A percentile compares a stretch with the other conserved stretches of the same genome.
Evolutionary conservation across 2,113 vertebrate genomes (phyloP).

Genomic region (Misgurnus mizolepis): DNA sequence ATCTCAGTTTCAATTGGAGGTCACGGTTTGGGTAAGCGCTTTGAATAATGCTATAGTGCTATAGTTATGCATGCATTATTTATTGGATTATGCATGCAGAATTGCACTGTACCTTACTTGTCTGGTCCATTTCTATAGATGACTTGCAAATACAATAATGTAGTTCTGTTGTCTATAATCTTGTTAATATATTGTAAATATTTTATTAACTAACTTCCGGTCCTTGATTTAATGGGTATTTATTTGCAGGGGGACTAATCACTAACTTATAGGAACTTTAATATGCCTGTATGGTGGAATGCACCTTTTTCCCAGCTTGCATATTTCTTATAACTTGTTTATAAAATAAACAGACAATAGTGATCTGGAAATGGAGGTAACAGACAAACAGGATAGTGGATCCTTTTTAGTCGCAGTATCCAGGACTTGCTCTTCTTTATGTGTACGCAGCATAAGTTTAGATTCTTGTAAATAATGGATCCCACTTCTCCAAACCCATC

Average conservation of each 20-base stretch:
- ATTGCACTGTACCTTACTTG: slow-evolving; percentile 49
- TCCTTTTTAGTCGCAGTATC: neutral
- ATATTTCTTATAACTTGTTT: slow-evolving; percentile 13
- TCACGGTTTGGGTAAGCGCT: slow-evolving; percentile 93
- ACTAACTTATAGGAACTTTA: slow-evolving; percentile 74
- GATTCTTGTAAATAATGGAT: neutral
- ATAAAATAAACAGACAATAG: neutral
- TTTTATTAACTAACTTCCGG: slow-evolving; percentile 20
- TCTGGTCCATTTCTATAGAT: neutral
- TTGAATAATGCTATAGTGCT: slow-evolving; percentile 50
- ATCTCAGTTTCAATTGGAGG: slow-evolving; percentile 94
- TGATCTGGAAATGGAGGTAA: slow-evolving; percentile 43
- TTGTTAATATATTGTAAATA: neutral
- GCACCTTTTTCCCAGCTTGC: slow-evolving; percentile 1
- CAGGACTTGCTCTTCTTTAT: neutral
- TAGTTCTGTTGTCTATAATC: too few species aligned
- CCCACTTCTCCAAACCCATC: neutral
- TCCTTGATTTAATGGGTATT: slow-evolving; percentile 7
- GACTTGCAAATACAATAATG: neutral
- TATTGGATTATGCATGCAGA: slow-evolving; percentile 69
- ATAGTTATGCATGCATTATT: neutral
- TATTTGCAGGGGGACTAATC: slow-evolving; percentile 68
- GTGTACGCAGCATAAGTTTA: neutral
- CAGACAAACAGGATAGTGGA: slow-evolving; percentile 15
- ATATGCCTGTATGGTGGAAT: slow-evolving; percentile 72